Evolutionary conservation across 2,113 vertebrate species (phyloP).

Genomic region (Balaenoptera acutorostrata): DNA sequence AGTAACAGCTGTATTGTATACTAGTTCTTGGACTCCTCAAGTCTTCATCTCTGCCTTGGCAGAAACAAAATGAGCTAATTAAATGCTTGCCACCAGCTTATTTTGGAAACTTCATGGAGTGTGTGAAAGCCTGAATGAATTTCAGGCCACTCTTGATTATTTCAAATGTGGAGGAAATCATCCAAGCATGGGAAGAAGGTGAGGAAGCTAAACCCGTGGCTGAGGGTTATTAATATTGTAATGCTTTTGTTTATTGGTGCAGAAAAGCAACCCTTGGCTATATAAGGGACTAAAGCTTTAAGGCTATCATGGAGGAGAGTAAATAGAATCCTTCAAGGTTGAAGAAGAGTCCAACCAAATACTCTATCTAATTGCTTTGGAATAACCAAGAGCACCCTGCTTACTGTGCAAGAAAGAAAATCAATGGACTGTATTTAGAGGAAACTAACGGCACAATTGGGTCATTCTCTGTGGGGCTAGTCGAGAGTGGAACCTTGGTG

Average conservation of each 20-base stretch:
- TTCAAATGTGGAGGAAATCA: slow-evolving; percentile 60
- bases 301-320: slow-evolving; percentile 62
- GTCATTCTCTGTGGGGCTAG: slow-evolving; percentile 47
- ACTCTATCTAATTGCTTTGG: slow-evolving; percentile 71
- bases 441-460: slow-evolving; percentile 41
- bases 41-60: not conserved
- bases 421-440: slow-evolving; percentile 65
- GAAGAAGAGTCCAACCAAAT: slow-evolving; percentile 76
- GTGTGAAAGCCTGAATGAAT: slow-evolving; percentile 63
- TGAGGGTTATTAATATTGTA: slow-evolving; percentile 65
- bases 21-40: slow-evolving; percentile 11
- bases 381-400: slow-evolving; percentile 72
- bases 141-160: slow-evolving; percentile 61
- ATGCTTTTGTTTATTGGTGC: slow-evolving; percentile 59
- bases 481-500: not conserved
- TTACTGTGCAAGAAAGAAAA: slow-evolving; percentile 72
- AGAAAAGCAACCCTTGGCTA: slow-evolving; percentile 66
- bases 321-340: slow-evolving; percentile 75
- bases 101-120: slow-evolving; percentile 69
- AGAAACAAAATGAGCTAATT: slow-evolving; percentile 73
- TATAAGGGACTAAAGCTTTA: slow-evolving; percentile 62
- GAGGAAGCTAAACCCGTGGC: slow-evolving; percentile 59
- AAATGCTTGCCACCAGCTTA: slow-evolving; percentile 64
- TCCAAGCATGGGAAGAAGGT: slow-evolving; percentile 52
- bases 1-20: slow-evolving; percentile 5